A percentile compares a stretch with the other conserved stretches of the same genome.
Conservation (phyloP, 2,888 invertebrate species). For the Steinernema hermaphroditum region DNA sequence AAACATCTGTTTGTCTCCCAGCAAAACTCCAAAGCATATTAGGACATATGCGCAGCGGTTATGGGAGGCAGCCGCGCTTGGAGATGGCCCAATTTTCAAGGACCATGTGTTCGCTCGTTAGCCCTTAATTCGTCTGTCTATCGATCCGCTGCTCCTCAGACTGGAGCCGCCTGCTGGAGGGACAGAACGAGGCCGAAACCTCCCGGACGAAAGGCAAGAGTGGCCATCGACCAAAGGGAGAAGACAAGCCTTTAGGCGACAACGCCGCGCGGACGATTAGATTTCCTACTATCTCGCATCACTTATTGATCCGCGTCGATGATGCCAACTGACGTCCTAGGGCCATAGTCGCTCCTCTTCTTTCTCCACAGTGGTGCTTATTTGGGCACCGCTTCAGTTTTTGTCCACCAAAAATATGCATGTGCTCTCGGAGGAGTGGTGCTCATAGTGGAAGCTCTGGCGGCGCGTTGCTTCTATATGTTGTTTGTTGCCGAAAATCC, state of each 20-base stretch:
- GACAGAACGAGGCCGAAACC: not conserved
- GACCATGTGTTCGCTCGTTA: slow-evolving; percentile 25
- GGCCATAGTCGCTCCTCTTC: not conserved
- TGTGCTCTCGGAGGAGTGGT: slow-evolving; percentile 7
- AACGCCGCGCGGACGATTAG: slow-evolving; percentile 27
- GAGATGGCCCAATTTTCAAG: not conserved
- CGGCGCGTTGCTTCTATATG: not conserved
- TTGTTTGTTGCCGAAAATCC: not conserved
- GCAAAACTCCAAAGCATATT: too few species aligned
- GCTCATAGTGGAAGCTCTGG: not conserved
- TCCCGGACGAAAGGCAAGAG: slow-evolving; percentile 23
- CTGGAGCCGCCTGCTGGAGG: not conserved
- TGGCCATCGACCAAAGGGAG: slow-evolving; percentile 22
- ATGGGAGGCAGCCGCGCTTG: not conserved
- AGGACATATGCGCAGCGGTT: not conserved
- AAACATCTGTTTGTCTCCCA: too few species aligned
- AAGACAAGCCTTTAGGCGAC: slow-evolving; percentile 30
- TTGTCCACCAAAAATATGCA: slow-evolving; percentile 10
- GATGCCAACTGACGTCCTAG: slow-evolving; percentile 23
- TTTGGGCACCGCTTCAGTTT: slow-evolving; percentile 21
- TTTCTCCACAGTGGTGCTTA: slow-evolving; percentile 2
- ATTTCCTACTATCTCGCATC: slow-evolving; percentile 29
- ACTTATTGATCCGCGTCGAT: slow-evolving; percentile 27
- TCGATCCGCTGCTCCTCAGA: not conserved
- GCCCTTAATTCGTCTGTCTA: slow-evolving; percentile 25